phyloP scores from a whole-genome alignment of 1,140 invertebrate species.

The Drosophila equinoxialis region DNA sequence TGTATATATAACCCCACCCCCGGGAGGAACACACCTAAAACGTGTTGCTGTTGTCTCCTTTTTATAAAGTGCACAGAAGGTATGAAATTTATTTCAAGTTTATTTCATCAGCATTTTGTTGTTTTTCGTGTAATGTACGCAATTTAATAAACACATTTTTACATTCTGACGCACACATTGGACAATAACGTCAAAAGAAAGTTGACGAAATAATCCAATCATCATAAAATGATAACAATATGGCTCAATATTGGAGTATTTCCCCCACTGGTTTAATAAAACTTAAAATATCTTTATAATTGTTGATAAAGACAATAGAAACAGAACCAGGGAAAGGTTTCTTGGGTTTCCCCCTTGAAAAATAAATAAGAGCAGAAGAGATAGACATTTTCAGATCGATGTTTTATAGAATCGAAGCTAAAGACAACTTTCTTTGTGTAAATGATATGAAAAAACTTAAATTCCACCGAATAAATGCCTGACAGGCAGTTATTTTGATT shows the following conservation, averaged over 20 bases:
- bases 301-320: too few species aligned
- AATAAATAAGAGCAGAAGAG: too few species aligned
- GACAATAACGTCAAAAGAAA: background rate
- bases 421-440: too few species aligned
- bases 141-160: background rate
- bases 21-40: background rate
- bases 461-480: too few species aligned
- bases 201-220: background rate
- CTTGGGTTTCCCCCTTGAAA: too few species aligned
- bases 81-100: background rate
- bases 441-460: too few species aligned
- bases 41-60: background rate
- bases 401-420: too few species aligned
- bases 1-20: background rate
- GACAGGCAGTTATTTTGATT: too few species aligned
- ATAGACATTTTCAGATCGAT: too few species aligned
- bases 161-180: background rate
- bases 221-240: background rate
- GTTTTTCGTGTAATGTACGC: background rate
- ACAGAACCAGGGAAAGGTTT: too few species aligned
- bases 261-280: too few species aligned
- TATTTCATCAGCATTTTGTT: background rate
- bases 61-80: background rate
- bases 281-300: too few species aligned
- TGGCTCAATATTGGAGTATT: background rate